These are phyloP conservation scores for Phylloscopus collybita DNA, from an alignment of 2,797 vertebrate species.

Conservation along the genomic window DNA sequence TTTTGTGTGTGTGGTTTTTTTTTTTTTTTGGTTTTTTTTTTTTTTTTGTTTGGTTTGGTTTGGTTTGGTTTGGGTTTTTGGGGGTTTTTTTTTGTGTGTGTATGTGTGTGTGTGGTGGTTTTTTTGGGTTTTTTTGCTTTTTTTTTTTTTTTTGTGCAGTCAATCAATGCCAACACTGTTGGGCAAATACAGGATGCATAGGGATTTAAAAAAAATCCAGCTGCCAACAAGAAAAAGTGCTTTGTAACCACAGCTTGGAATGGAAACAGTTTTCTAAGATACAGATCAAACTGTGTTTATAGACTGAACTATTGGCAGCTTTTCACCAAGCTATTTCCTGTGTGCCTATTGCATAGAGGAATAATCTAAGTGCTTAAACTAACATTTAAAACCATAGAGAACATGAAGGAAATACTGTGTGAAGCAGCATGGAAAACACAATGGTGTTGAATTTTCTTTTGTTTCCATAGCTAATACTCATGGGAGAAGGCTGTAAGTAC, in stretches of 20 bases:
- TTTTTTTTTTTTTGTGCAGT: background rate
- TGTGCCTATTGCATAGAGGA: constrained; percentile 63
- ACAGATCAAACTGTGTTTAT: constrained; percentile 76
- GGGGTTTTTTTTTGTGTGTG: too few species aligned
- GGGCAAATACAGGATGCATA: constrained; percentile 31
- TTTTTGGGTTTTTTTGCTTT: too few species aligned
- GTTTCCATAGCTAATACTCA: constrained; percentile 6
- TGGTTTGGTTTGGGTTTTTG: too few species aligned
- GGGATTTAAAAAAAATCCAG: constrained; percentile 35
- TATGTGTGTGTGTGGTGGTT: too few species aligned
- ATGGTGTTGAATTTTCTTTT: constrained; percentile 42
- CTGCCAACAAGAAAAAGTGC: constrained; percentile 69
- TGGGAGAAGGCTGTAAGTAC: background rate
- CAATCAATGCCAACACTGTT: constrained; percentile 43
- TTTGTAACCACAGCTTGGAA: constrained; percentile 69
- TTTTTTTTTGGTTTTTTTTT: too few species aligned
- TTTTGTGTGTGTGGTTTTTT: too few species aligned
- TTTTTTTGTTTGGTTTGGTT: too few species aligned
- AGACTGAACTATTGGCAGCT: constrained; percentile 69
- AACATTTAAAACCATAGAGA: constrained; percentile 53
- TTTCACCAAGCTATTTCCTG: constrained; percentile 71
- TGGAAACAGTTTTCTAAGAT: constrained; percentile 74
- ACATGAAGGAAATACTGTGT: constrained; percentile 41
- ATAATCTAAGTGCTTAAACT: constrained; percentile 66
- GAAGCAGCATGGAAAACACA: constrained; percentile 34